Evolutionary conservation across 2,797 vertebrate species (phyloP).

Genomic region (Artibeus jamaicensis): DNA sequence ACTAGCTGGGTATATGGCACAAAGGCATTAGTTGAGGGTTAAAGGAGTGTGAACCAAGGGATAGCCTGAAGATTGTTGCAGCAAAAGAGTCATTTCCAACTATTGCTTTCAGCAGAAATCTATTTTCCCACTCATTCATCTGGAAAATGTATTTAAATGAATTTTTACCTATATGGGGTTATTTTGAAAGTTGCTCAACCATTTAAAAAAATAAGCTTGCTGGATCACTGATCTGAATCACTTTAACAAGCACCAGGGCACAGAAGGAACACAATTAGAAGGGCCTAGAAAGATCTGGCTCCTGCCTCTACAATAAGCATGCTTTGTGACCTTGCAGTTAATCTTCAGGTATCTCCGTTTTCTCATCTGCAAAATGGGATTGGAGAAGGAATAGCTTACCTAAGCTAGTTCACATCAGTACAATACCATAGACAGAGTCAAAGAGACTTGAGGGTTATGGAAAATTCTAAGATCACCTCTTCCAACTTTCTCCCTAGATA

Average conservation of each 20-base stretch:
- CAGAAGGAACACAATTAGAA: neutral
- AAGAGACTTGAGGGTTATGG: neutral
- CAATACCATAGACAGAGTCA: neutral
- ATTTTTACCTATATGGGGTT: neutral
- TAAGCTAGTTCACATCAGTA: neutral
- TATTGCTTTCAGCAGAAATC: neutral
- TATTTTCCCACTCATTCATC: neutral
- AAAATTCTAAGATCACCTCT: neutral
- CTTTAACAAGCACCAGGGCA: neutral
- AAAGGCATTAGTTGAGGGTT: neutral
- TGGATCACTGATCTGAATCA: neutral
- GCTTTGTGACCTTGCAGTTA: neutral
- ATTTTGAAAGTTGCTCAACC: constrained; percentile 3
- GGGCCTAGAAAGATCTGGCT: neutral
- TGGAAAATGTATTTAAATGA: neutral
- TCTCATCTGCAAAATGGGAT: neutral
- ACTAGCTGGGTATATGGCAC: neutral
- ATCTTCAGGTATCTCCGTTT: neutral
- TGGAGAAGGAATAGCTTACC: neutral
- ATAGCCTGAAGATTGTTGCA: neutral
- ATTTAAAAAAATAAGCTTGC: neutral
- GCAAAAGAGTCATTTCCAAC: neutral
- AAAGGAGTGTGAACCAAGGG: neutral
- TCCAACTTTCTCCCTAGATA: neutral
- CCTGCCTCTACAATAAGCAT: neutral